Conservation (phyloP, 2,113 vertebrate genomes). For the Gracilinanus agilis region DNA sequence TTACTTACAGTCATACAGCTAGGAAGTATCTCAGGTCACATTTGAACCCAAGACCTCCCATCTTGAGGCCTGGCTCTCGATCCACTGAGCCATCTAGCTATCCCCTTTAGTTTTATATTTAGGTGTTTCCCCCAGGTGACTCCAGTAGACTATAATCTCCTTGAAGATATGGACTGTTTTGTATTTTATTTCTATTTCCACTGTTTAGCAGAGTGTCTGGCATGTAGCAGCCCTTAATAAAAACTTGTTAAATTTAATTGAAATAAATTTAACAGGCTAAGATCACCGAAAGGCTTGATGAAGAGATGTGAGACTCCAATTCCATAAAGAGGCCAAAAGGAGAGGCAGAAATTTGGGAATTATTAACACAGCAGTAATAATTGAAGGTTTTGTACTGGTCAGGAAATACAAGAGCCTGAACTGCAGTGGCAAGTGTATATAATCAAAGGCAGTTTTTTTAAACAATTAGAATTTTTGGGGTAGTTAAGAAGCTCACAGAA, state of each 20-base stretch:
- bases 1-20: too few relatives aligned
- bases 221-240: background rate
- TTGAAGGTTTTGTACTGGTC: background rate
- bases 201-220: background rate
- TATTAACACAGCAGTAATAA: background rate
- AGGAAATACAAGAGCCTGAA: background rate
- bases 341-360: background rate
- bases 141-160: background rate
- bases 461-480: too few relatives aligned
- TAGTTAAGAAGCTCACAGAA: too few relatives aligned
- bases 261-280: background rate
- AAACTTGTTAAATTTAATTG: background rate
- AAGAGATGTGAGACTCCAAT: background rate
- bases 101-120: background rate
- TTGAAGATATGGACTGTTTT: background rate
- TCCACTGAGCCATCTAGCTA: too few relatives aligned
- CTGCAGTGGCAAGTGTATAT: background rate
- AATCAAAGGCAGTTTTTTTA: background rate
- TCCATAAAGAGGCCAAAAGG: background rate
- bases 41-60: too few relatives aligned
- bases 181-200: background rate
- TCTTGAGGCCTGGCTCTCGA: too few relatives aligned
- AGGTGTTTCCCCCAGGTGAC: background rate
- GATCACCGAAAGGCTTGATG: background rate
- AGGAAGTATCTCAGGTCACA: too few relatives aligned